Percentiles rank a stretch among this genome's conserved stretches.
phyloP scores from a whole-genome alignment of 2,113 vertebrate species.

The Poeciliopsis retropinna region DNA sequence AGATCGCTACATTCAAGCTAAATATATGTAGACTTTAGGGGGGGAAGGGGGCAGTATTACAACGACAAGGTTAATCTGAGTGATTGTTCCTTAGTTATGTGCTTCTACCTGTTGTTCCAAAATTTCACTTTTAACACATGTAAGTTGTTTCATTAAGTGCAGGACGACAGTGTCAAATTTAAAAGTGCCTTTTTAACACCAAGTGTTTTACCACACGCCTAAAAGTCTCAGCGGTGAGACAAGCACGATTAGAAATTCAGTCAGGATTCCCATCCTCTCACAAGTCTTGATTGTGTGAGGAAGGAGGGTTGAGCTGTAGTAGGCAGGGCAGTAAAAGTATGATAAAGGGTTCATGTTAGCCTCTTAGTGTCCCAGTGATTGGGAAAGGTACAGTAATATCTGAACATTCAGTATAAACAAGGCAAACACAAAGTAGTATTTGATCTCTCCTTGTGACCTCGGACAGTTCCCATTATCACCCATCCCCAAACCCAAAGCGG shows the following conservation, averaged over 20 bases:
- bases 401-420: slow-evolving; percentile 69
- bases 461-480: slow-evolving; percentile 45
- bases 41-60: slow-evolving; percentile 20
- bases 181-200: slow-evolving; percentile 66
- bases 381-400: slow-evolving; percentile 40
- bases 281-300: slow-evolving; percentile 13
- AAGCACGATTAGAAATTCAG: slow-evolving; percentile 47
- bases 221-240: slow-evolving; percentile 60
- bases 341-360: slow-evolving; percentile 38
- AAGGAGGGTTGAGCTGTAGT: background rate
- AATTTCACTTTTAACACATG: slow-evolving; percentile 29
- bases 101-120: slow-evolving; percentile 65
- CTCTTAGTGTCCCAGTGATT: slow-evolving; percentile 34
- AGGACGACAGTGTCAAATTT: slow-evolving; percentile 44
- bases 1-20: slow-evolving; percentile 69
- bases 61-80: slow-evolving; percentile 17
- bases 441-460: slow-evolving; percentile 51
- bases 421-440: slow-evolving; percentile 53
- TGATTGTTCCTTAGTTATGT: slow-evolving; percentile 61
- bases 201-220: slow-evolving; percentile 47
- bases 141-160: slow-evolving; percentile 59
- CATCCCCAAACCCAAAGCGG: slow-evolving; percentile 24
- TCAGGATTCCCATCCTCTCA: slow-evolving; percentile 33
- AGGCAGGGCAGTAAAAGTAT: slow-evolving; percentile 8
- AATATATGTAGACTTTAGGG: slow-evolving; percentile 20